Evolutionary conservation across 2,797 vertebrate species (phyloP), one percentile per base, ranked within the genome.

Genomic region (Sternarchorhynchus goeldii): DNA sequence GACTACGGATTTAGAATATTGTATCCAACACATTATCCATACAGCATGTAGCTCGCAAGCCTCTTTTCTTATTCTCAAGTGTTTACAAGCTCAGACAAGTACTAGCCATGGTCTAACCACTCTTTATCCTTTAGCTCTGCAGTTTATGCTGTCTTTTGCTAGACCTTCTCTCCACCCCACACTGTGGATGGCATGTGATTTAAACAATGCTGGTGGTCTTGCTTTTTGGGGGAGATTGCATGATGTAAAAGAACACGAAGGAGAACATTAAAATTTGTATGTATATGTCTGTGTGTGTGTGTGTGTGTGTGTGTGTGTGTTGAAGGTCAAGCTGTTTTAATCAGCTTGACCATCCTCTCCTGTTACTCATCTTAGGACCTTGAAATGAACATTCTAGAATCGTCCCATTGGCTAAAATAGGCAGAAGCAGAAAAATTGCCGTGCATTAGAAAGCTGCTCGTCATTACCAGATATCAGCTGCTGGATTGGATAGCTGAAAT

Each of bases 401-500:
- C 41, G 39, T 32, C n/a, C 32, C 25, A 71, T 32, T 18, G 39
- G 12, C 57, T 53, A 57, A 29, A 75, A 59, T 20, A 57, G 6
- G 41, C n/a, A 18, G 32, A 56, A 72, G 76, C 78, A 77, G 72
- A 57, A 73, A 68, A 77, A 79, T 69, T 50, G 79, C 71, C 67
- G n/a, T 34, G 31, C 32, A 25, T 56, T 73, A 39, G 53, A 53
- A 55, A 32, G 82, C 80, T 85, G 84, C 85, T 18, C n/a, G 57
- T 75, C 60, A 31, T 81, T 75, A 73, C n/a, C 79, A 84, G 83
- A 83, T 83, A 83, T 77, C 78, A 76, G 21, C 1, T 72, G 20
- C 34, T 83, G 85, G 88, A 90, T 85, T 69, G 84, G 85, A 83
- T 84, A 60, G 83, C 82, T 87, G 87, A 87, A 89, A 81, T 83